Conservation (phyloP, 1,140 invertebrate genomes). For the Papilio xuthus region DNA sequence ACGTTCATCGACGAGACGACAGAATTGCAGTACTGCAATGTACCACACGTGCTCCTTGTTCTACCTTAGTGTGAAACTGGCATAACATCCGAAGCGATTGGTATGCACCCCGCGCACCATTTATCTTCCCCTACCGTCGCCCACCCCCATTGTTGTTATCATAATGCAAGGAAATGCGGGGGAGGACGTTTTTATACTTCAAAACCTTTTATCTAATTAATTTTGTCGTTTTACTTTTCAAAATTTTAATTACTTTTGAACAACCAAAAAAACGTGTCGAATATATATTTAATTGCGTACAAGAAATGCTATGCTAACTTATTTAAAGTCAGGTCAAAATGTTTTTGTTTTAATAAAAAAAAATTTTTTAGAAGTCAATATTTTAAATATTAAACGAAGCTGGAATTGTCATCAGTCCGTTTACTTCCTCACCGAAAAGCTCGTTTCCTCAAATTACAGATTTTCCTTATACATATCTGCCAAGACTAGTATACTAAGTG, state of each 20-base stretch:
- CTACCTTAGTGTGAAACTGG: not conserved
- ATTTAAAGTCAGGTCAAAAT: too few species aligned
- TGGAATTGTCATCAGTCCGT: too few species aligned
- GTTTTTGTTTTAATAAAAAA: too few species aligned
- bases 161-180: constrained; percentile 24
- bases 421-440: too few species aligned
- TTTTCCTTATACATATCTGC: too few species aligned
- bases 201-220: constrained; percentile 32
- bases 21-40: too few species aligned
- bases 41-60: too few species aligned
- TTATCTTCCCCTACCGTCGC: not conserved
- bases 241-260: not conserved
- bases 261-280: not conserved
- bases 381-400: too few species aligned
- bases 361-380: too few species aligned
- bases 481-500: too few species aligned
- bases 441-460: too few species aligned
- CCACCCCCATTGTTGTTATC: constrained; percentile 13
- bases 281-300: not conserved
- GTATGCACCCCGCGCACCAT: constrained; percentile 29
- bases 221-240: constrained; percentile 9
- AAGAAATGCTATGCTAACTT: not conserved
- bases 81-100: not conserved
- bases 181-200: constrained; percentile 24
- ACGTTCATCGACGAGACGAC: too few species aligned